These are phyloP conservation scores for Emmelina monodactyla DNA, from an alignment of 2,888 invertebrate genomes.

Conservation along the genomic window DNA sequence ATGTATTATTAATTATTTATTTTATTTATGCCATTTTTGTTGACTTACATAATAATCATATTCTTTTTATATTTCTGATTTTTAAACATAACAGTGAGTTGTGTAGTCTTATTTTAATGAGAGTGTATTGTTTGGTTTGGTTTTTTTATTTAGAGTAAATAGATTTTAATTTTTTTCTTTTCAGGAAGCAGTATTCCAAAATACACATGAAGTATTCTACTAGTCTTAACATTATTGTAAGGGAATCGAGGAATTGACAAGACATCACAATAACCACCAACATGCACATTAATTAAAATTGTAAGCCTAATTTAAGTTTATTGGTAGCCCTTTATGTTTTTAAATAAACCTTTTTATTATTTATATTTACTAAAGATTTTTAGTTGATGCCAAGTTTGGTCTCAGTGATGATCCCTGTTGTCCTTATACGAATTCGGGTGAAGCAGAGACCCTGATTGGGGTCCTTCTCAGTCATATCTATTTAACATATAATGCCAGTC, in stretches of 20 bases:
- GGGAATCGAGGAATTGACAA: conserved; percentile 53
- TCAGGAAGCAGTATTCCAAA: conserved; percentile 63
- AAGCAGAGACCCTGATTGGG: too few species aligned
- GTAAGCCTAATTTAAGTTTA: conserved; percentile 35
- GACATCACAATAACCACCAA: conserved; percentile 45
- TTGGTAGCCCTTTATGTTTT: too few species aligned
- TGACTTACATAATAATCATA: neutral
- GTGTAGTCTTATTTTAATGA: neutral
- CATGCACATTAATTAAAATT: conserved; percentile 37
- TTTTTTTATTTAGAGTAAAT: conserved; percentile 13
- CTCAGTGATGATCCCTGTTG: too few species aligned
- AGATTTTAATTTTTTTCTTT: conserved; percentile 36
- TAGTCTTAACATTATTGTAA: conserved; percentile 55
- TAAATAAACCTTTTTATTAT: too few species aligned
- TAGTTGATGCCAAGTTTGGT: too few species aligned
- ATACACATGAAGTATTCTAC: conserved; percentile 60
- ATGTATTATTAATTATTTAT: conserved; percentile 37
- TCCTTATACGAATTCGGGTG: too few species aligned
- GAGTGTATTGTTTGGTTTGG: conserved; percentile 8
- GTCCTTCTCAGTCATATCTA: too few species aligned
- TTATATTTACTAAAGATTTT: too few species aligned
- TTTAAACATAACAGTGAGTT: neutral
- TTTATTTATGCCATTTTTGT: neutral
- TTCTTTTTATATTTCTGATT: neutral
- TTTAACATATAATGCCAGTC: too few species aligned